Evolutionary conservation across 2,113 vertebrate species (phyloP), one percentile per base, ranked within the genome.

Genomic region (human (Homo sapiens)): DNA sequence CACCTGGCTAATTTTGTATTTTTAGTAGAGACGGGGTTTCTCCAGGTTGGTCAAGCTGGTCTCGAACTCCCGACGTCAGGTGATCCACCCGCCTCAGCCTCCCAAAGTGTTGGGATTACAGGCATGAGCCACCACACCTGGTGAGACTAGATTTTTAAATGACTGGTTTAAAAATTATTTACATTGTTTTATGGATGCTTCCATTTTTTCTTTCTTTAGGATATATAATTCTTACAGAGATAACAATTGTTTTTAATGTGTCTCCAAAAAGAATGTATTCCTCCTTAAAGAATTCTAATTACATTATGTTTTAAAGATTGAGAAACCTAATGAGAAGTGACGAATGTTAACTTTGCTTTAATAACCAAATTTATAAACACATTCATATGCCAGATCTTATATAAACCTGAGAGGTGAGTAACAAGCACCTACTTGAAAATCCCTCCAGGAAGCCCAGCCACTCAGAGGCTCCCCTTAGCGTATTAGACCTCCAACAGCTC

Each of bases 241-340:
- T 35, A 96, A 87, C 16, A 45, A 45, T 43, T 55, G 35, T 40
- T 86, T 92, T 30, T 3, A 78, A 73, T 72, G 83, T 83, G 87
- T 50, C 16, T 97, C 59, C 59, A 76, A 93, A 91, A 73, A 38
- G 27, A 96, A 90, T 52, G 0, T 70, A 86, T 27, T 93, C 52
- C 3, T 73, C 27, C 76, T 79, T 91, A 87, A 90, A 73, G 20
- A 93, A 72, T 30, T 50, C 18, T 81, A 57, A 61, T 83, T 45
- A 89, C 22, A 8, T 92, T 83, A 83, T 32, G 22, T 83, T 80
- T 82, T 82, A 5, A 48, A 66, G 40, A 70, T 8, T 66, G 52
- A 9, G 43, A 88, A 32, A 18, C 73, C n/a, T 78, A 78, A 40
- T 16, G 57, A 64, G 9, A 78, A 89, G 75, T 81, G 32, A 81